Evolutionary conservation across 1,140 invertebrate genomes (phyloP).

Genomic region (Dolichoris vasculosae): DNA sequence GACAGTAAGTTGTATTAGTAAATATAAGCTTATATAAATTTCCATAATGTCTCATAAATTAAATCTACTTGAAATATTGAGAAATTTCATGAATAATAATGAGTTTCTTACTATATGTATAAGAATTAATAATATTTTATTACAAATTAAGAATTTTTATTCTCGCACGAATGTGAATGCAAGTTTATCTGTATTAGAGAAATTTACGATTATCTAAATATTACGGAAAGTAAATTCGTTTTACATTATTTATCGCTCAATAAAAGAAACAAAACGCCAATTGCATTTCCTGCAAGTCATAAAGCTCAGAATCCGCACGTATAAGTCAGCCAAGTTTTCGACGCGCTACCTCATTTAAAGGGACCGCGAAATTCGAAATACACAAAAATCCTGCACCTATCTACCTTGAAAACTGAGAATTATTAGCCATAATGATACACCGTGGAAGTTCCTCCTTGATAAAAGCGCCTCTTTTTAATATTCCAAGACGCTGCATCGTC

Average conservation of each 20-base stretch:
- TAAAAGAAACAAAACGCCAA: conserved; percentile 1
- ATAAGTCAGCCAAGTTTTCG: neutral
- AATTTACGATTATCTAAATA: conserved; percentile 33
- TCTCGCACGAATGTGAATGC: neutral
- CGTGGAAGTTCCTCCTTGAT: too few relatives aligned
- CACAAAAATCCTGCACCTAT: neutral
- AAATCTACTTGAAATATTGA: conserved; percentile 45
- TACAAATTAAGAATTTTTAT: conserved; percentile 28
- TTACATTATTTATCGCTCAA: conserved; percentile 11
- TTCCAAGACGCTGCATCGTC: neutral
- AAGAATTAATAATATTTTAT: conserved; percentile 45
- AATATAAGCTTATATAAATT: conserved; percentile 20
- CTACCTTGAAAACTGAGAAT: neutral
- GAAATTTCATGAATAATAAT: conserved; percentile 52
- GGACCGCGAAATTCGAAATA: neutral
- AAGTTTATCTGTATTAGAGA: conserved; percentile 2
- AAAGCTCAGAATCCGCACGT: neutral
- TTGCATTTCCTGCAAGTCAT: neutral
- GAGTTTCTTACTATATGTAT: neutral
- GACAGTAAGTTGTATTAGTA: conserved; percentile 19
- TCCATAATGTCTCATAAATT: conserved; percentile 46
- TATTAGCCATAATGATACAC: conserved; percentile 30
- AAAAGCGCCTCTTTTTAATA: neutral
- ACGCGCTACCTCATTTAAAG: neutral
- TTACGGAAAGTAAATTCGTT: conserved; percentile 9